These are phyloP conservation scores for Dendroctonus ponderosae DNA, from an alignment of 1,140 invertebrate genomes.

Conservation along the genomic window DNA sequence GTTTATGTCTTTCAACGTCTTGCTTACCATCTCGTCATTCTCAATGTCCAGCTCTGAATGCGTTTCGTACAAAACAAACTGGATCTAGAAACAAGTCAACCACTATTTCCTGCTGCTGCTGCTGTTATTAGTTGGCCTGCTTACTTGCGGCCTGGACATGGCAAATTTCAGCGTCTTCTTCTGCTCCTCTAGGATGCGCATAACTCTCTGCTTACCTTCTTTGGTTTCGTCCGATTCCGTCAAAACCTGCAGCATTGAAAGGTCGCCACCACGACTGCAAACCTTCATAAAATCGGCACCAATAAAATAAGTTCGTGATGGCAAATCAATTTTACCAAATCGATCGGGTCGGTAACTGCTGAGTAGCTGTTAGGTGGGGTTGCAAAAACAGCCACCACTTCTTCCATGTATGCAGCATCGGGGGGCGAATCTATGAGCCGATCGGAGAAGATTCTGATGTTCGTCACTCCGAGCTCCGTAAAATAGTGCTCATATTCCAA, in stretches of 20 bases:
- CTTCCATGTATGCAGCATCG: slow-evolving; percentile 59
- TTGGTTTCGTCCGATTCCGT: slow-evolving; percentile 64
- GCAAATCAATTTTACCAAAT: slow-evolving; percentile 55
- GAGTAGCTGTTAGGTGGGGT: slow-evolving; percentile 75
- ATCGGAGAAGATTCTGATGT: slow-evolving; percentile 61
- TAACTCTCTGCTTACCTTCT: slow-evolving; percentile 58
- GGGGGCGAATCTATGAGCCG: slow-evolving; percentile 60
- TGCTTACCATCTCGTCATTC: slow-evolving; percentile 63
- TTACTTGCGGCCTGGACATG: slow-evolving; percentile 66
- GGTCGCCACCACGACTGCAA: slow-evolving; percentile 65
- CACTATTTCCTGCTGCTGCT: background rate
- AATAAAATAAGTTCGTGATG: background rate
- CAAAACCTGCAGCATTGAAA: slow-evolving; percentile 65
- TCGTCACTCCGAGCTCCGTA: slow-evolving; percentile 55
- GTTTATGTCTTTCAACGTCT: slow-evolving; percentile 62
- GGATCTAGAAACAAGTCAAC: slow-evolving; percentile 54
- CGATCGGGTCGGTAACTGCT: slow-evolving; percentile 70
- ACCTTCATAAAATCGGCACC: slow-evolving; percentile 35
- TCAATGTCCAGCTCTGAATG: slow-evolving; percentile 67
- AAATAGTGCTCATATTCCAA: slow-evolving; percentile 59
- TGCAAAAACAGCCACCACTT: slow-evolving; percentile 69
- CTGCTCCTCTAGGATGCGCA: slow-evolving; percentile 64
- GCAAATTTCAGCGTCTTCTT: slow-evolving; percentile 63
- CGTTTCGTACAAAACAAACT: slow-evolving; percentile 68
- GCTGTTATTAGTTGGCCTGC: no score